These are phyloP conservation scores for Hermodice carunculata DNA, from an alignment of 2,888 invertebrate genomes.

Conservation along the genomic window DNA sequence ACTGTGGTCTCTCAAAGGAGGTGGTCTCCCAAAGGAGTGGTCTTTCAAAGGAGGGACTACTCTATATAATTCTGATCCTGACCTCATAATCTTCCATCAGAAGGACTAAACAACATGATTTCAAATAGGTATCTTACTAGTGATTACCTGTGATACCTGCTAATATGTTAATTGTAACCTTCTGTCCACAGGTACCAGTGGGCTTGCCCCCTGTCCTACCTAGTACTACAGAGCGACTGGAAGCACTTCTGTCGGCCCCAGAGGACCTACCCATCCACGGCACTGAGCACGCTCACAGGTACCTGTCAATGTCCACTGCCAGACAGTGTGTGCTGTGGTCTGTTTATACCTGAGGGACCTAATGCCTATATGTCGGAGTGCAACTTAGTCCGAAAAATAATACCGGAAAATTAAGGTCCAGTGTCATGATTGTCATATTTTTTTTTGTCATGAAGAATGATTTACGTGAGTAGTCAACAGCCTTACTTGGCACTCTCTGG, in stretches of 20 bases:
- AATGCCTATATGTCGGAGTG: background rate
- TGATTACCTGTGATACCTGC: background rate
- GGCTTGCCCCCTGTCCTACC: conserved; percentile 78
- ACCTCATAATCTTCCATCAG: no score
- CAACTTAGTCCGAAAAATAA: background rate
- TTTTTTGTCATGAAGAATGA: no score
- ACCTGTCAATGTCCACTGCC: conserved; percentile 67
- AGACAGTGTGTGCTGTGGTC: background rate
- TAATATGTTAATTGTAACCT: no score
- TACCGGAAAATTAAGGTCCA: no score
- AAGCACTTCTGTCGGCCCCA: conserved; percentile 78
- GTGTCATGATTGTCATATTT: no score
- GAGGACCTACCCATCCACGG: conserved; percentile 82
- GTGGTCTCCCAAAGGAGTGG: no score
- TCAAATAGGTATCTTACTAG: background rate
- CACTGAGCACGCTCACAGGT: conserved; percentile 78
- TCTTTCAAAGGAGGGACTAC: no score
- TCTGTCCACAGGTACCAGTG: conserved; percentile 61
- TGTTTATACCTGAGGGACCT: background rate
- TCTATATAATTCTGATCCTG: no score
- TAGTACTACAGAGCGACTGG: conserved; percentile 77
- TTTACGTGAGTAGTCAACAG: no score
- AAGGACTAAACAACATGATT: no score
- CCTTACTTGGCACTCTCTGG: no score
- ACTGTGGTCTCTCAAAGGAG: no score